phyloP scores from a whole-genome alignment of 2,797 vertebrate species.

The Chelon auratus region DNA sequence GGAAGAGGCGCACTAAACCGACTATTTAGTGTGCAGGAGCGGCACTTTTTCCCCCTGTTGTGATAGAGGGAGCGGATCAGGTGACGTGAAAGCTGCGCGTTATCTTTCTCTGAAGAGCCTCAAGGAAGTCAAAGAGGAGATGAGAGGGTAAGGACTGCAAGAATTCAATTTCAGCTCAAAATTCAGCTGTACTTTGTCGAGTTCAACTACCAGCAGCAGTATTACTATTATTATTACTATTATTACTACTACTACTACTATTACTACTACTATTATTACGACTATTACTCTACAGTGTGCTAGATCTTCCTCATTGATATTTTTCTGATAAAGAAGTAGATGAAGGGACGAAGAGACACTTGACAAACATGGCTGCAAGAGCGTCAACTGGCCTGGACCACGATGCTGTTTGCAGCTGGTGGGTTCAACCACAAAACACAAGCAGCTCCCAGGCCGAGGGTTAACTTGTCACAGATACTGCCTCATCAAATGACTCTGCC shows the following conservation, averaged over 20 bases:
- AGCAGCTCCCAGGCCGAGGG: conserved; percentile 43
- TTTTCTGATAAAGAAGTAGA: conserved; percentile 27
- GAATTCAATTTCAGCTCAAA: conserved; percentile 46
- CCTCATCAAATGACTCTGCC: conserved; percentile 72
- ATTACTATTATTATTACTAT: conserved; percentile 64
- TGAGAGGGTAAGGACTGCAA: conserved; percentile 56
- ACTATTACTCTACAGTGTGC: conserved; percentile 43
- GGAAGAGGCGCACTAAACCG: conserved; percentile 32
- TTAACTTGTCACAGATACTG: conserved; percentile 62
- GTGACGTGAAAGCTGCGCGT: conserved; percentile 37
- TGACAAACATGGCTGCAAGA: conserved; percentile 46
- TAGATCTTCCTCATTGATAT: conserved; percentile 23
- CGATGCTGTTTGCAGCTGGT: conserved; percentile 40
- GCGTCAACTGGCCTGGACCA: conserved; percentile 33
- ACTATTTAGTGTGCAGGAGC: conserved; percentile 27
- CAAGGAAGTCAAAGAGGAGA: conserved; percentile 32
- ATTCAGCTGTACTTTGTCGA: conserved; percentile 62
- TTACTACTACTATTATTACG: conserved; percentile 69
- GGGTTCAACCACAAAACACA: conserved; percentile 38
- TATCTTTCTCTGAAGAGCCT: conserved; percentile 24
- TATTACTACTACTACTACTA: conserved; percentile 73
- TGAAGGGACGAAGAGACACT: conserved; percentile 46
- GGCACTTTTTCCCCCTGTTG: conserved; percentile 14
- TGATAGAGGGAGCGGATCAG: conserved; percentile 25
- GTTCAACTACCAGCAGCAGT: conserved; percentile 47